phyloP scores from a whole-genome alignment of 2,888 invertebrate genomes.

The Xestia ashworthii region DNA sequence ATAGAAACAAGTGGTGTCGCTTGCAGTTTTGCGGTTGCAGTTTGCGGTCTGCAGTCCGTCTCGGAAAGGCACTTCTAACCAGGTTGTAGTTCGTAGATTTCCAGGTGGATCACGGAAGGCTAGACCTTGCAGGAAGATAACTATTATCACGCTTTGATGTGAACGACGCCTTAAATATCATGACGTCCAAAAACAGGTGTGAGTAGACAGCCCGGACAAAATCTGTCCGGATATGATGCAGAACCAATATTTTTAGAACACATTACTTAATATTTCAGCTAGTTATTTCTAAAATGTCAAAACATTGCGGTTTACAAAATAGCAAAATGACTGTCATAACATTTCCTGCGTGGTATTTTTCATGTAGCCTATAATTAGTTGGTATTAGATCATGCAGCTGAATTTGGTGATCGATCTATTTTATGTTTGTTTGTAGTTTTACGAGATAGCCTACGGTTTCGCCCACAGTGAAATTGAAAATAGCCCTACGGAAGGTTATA shows the following conservation, averaged over 20 bases:
- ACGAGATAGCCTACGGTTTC: background rate
- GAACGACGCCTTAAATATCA: background rate
- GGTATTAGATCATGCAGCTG: conserved; percentile 22
- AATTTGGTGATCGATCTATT: conserved; percentile 20
- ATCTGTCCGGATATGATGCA: conserved; percentile 39
- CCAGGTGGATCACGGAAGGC: too few species aligned
- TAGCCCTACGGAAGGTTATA: background rate
- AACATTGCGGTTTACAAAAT: conserved; percentile 15
- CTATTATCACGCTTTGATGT: background rate
- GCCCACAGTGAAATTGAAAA: background rate
- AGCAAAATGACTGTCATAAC: conserved; percentile 33
- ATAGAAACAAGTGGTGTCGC: too few species aligned
- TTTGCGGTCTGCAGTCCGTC: too few species aligned
- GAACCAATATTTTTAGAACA: conserved; percentile 26
- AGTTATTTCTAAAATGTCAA: conserved; percentile 31
- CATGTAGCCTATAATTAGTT: conserved; percentile 9
- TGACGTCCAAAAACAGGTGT: background rate
- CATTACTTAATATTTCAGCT: conserved; percentile 19
- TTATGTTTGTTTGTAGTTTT: conserved; percentile 8
- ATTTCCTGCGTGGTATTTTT: conserved; percentile 28
- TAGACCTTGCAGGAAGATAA: background rate
- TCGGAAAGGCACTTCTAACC: too few species aligned
- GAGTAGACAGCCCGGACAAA: background rate
- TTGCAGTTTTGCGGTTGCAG: too few species aligned
- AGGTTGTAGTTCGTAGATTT: too few species aligned